These are phyloP conservation scores for Eulithis testata DNA, from an alignment of 2,888 invertebrate genomes.

Conservation along the genomic window DNA sequence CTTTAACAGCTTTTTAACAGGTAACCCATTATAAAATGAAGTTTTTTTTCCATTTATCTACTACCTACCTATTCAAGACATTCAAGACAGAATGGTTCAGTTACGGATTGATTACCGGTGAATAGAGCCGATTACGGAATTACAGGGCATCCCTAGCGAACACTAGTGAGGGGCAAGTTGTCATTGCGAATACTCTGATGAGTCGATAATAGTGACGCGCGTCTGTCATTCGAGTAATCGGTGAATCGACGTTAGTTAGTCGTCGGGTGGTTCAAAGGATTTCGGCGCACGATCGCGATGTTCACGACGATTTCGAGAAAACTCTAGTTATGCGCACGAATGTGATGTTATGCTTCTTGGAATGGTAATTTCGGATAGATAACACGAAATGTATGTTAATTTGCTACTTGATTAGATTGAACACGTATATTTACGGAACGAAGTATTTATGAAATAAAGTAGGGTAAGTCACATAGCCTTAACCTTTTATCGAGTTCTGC, in stretches of 20 bases:
- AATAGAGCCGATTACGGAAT: constrained; percentile 36
- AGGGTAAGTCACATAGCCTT: too few species aligned
- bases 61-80: not conserved
- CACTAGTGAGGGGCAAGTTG: constrained; percentile 48
- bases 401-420: constrained; percentile 24
- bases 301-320: constrained; percentile 77
- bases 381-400: constrained; percentile 28
- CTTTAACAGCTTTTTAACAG: too few species aligned
- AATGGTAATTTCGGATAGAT: constrained; percentile 40
- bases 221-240: constrained; percentile 42
- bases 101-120: constrained; percentile 3
- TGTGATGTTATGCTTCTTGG: constrained; percentile 49
- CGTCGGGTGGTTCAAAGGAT: constrained; percentile 74
- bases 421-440: not conserved
- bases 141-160: constrained; percentile 30
- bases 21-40: too few species aligned
- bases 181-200: constrained; percentile 61
- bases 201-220: constrained; percentile 52
- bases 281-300: constrained; percentile 73
- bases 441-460: too few species aligned
- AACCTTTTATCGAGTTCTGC: too few species aligned
- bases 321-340: constrained; percentile 71
- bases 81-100: not conserved
- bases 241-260: constrained; percentile 68
- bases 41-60: too few species aligned